Evolutionary conservation across 2,113 vertebrate genomes (phyloP).

Genomic region (Dendrocopos noguchii): DNA sequence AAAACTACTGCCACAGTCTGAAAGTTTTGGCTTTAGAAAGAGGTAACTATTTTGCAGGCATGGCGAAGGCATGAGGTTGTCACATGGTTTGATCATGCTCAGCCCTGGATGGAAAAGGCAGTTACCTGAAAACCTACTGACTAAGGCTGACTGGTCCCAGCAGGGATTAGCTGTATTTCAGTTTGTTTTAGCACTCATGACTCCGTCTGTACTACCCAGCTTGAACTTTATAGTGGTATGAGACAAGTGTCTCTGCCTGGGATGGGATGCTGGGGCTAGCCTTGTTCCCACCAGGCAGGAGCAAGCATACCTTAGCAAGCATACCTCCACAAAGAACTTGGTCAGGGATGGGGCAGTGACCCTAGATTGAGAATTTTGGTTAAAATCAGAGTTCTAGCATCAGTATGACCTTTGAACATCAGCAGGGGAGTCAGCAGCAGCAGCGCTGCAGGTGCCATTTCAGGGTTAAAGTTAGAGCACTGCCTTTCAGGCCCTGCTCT

Average conservation of each 20-base stretch:
- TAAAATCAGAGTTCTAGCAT: not conserved
- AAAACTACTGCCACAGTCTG: not conserved
- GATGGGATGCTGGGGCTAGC: fast-evolving
- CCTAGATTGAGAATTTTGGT: not conserved
- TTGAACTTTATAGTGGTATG: not conserved
- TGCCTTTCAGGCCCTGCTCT: constrained; percentile 60
- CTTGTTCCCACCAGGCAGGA: not conserved
- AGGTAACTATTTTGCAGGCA: not conserved
- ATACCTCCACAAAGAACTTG: not conserved
- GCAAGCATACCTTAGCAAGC: fast-evolving
- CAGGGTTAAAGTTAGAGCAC: constrained; percentile 61
- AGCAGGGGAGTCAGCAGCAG: not conserved
- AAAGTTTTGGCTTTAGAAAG: not conserved
- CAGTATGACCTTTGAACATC: not conserved
- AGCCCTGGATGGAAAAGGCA: not conserved
- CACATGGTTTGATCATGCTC: fast-evolving
- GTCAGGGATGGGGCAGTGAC: not conserved
- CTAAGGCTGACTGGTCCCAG: not conserved
- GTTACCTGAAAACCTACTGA: not conserved
- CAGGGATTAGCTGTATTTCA: not conserved
- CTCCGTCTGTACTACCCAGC: not conserved
- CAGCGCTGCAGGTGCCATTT: not conserved
- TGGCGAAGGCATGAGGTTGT: fast-evolving
- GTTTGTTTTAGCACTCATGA: not conserved
- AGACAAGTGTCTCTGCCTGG: not conserved